These are phyloP conservation scores for Ammospiza caudacuta DNA, from an alignment of 2,113 vertebrate genomes.

Conservation along the genomic window DNA sequence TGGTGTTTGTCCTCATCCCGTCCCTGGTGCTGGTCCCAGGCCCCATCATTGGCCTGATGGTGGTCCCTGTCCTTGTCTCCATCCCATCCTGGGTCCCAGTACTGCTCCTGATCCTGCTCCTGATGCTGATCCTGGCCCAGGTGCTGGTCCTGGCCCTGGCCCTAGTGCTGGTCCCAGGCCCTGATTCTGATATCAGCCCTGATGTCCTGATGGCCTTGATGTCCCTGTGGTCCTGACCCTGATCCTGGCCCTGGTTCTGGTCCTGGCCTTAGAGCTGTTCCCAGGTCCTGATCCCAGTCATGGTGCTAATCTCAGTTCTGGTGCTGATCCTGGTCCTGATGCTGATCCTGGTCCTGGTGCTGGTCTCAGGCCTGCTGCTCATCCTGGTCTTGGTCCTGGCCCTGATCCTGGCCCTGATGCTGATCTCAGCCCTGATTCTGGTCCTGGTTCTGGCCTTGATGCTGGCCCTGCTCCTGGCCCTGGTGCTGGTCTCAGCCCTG, in stretches of 20 bases:
- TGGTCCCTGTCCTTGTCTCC: not conserved
- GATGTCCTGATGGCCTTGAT: no score
- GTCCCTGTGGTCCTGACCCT: not conserved
- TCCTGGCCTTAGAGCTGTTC: no score
- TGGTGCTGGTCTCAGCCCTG: accelerated
- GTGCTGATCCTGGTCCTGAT: no score
- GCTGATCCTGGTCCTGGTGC: no score
- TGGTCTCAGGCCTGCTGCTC: no score
- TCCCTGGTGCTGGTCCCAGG: not conserved
- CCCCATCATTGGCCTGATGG: no score
- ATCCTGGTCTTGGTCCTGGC: not conserved
- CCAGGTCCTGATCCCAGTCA: no score
- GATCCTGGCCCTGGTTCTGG: no score
- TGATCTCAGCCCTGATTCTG: accelerated
- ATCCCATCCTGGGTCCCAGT: accelerated
- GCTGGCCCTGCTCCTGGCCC: not conserved
- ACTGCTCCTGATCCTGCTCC: not conserved
- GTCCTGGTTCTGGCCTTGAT: not conserved
- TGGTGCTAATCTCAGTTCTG: not conserved
- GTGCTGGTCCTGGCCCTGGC: no score
- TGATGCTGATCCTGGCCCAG: not conserved
- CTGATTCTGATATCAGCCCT: not conserved
- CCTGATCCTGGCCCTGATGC: accelerated
- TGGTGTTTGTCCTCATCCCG: not conserved
- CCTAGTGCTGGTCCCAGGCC: accelerated